phyloP scores from a whole-genome alignment of 2,888 invertebrate genomes.

The Sarcophaga subvicina region DNA sequence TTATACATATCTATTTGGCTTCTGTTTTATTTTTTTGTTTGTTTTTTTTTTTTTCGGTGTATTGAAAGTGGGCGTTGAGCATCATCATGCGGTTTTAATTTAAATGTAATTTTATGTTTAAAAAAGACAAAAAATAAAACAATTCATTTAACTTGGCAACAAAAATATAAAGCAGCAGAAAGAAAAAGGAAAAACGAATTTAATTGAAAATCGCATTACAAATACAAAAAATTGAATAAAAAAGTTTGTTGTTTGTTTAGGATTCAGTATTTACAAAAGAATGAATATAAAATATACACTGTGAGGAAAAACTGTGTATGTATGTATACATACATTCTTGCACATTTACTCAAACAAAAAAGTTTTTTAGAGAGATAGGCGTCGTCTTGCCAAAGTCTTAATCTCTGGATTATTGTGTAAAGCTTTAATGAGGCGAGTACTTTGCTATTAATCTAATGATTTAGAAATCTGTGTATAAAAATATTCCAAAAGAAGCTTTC shows the following conservation, averaged over 20 bases:
- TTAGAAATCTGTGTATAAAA: too few species aligned
- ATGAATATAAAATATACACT: neutral
- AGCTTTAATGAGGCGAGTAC: too few species aligned
- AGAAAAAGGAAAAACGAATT: constrained; percentile 26
- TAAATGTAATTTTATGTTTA: constrained; percentile 1
- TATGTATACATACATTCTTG: neutral
- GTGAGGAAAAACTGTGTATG: neutral
- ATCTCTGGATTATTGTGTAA: too few species aligned
- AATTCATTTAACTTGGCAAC: constrained; percentile 41
- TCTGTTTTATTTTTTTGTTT: constrained; percentile 12
- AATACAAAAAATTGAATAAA: neutral
- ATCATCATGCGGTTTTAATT: constrained; percentile 45
- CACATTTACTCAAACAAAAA: neutral
- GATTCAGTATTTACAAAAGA: neutral
- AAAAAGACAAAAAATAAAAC: constrained; percentile 8
- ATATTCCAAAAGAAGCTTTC: too few species aligned
- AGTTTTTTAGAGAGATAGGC: too few species aligned
- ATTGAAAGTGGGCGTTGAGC: constrained; percentile 36
- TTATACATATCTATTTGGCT: neutral
- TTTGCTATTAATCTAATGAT: too few species aligned
- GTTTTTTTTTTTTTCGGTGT: neutral
- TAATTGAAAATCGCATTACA: constrained; percentile 12
- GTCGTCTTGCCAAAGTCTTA: too few species aligned
- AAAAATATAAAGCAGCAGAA: neutral
- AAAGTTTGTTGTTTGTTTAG: constrained; percentile 20